Base-by-base conservation (phyloP, 2,888 invertebrate species). In the Tridacna gigas region DNA sequence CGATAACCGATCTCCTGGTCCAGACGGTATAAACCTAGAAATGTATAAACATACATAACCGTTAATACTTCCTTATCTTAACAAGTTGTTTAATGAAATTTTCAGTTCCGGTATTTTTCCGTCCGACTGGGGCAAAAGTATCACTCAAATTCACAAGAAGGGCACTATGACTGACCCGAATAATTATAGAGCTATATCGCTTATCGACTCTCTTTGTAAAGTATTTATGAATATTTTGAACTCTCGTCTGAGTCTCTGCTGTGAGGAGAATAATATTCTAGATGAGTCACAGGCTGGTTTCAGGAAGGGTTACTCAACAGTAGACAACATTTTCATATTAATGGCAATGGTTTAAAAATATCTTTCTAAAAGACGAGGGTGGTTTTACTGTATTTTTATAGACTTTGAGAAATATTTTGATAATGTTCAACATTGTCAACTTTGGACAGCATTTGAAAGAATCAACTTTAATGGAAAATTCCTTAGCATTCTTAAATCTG, bases 251-350 rank as follows among this genome's bases (percentile, higher is more conserved):
- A 67, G 18, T 12, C 37, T 1, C n/a, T 79, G 79, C 79, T 69
- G 48, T 47, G 76, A 76, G 47, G 56, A 3, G 3, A 71, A 79
- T 63, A 61, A 26, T 65, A 60, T 75, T 18, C 73, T 79, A 56
- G 63, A 76, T 22, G 83, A 83, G 28, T 56, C 37, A 37, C 37
- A 37, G 37, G 37, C 37, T 37, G 37, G 37, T 37, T 37, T 37
- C 37, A 37, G 37, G 37, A 37, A 37, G 37, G 37, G 37, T 7
- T 37, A 37, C 37, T 37, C 37, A 37, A 37, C 37, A 37, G 28
- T 1, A 25, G 83, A 83, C 26, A 84, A 84, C 56, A 73, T 83
- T n/a, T 83, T 83, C 47, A 78, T 65, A 0, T 51, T 82, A 18
- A 73, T 63, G 67, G 51, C 67, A 22, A 47, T 78, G 13, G 20